A percentile compares a stretch with the other conserved stretches of the same genome.
Conservation (phyloP, 2,888 invertebrate species). For the Xiphydria camelus region DNA sequence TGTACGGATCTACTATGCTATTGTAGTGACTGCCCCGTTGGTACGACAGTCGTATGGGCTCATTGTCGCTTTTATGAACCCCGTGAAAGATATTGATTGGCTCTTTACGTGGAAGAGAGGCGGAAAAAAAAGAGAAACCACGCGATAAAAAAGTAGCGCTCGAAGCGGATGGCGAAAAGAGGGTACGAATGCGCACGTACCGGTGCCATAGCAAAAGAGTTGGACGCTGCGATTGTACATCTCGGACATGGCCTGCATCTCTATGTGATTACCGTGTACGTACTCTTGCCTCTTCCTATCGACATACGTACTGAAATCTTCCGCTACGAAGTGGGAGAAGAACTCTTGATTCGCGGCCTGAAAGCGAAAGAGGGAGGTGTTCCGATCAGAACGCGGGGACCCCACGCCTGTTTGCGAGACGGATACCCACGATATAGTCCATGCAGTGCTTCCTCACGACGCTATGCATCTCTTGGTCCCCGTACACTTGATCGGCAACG, state of each 20-base stretch:
- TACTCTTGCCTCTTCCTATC: slow-evolving; percentile 76
- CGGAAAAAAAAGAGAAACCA: slow-evolving; percentile 27
- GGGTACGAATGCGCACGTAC: no score
- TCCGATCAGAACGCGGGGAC: no score
- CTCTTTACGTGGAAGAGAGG: no score
- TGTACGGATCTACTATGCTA: slow-evolving; percentile 83
- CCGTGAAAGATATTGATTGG: slow-evolving; percentile 88
- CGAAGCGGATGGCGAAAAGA: no score
- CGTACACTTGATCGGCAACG: slow-evolving; percentile 87
- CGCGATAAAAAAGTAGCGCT: background rate
- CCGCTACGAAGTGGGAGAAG: slow-evolving; percentile 86
- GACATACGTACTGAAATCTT: slow-evolving; percentile 83
- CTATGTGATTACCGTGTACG: slow-evolving; percentile 88
- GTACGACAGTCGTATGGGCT: slow-evolving; percentile 82
- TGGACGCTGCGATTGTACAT: slow-evolving; percentile 87
- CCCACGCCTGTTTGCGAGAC: no score
- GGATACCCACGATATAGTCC: slow-evolving; percentile 85
- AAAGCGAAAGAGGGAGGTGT: no score
- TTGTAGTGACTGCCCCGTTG: slow-evolving; percentile 88
- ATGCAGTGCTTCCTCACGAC: slow-evolving; percentile 82
- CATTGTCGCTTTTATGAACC: slow-evolving; percentile 73
- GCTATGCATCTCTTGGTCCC: slow-evolving; percentile 87
- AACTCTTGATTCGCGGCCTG: slow-evolving; percentile 84
- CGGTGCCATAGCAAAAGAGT: slow-evolving; percentile 78
- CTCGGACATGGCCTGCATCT: slow-evolving; percentile 89